Evolutionary conservation across 2,797 vertebrate genomes (phyloP), one percentile per base, ranked within the genome.

Genomic region (Ficedula albicollis): DNA sequence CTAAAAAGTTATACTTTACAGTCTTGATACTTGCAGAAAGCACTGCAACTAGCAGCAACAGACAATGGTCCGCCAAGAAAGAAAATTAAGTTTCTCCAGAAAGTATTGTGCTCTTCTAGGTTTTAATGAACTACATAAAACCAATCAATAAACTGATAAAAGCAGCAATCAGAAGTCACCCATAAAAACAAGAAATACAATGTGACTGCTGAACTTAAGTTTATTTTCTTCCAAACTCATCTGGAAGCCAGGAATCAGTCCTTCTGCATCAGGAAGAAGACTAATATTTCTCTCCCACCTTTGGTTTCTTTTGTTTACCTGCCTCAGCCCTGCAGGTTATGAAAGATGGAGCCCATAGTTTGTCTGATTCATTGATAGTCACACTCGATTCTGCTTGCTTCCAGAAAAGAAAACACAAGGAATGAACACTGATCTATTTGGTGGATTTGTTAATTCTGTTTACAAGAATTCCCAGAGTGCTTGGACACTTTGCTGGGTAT

Each of bases 1-100:
- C 56, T 68, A 75, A 36, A 77, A 96, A 52, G 76, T 94, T 90
- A 43, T 44, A 91, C 73, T 78, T 86, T 49, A 92, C 79, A 64
- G 68, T 63, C 67, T 41, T 78, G 29, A 90, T 94, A 67, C 76
- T 52, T 94, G 78, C 76, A 91, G 39, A 94, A 95, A 93, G 87
- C 73, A 87, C 15, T 79, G 43, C 70, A 89, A 75, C 32, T 56
- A 90, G 46, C 19, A 32, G 49, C 81, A 96, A 90, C 25, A 68
- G 5, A 13, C 21, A 90, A 49, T 2, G 25, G 19, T 74, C 62
- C 58, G 27, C n/a, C 29, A 69, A 78, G 22, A 29, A 90, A 74
- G 38, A 74, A 68, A 75, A 76, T 51, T 41, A n/a, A 27, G 18
- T 58, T 88, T 81, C 43, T 92, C 32, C 38, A 74, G 55, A 16